These are phyloP conservation scores for Holocentrus rufus DNA, from an alignment of 2,797 vertebrate genomes.

Conservation along the genomic window DNA sequence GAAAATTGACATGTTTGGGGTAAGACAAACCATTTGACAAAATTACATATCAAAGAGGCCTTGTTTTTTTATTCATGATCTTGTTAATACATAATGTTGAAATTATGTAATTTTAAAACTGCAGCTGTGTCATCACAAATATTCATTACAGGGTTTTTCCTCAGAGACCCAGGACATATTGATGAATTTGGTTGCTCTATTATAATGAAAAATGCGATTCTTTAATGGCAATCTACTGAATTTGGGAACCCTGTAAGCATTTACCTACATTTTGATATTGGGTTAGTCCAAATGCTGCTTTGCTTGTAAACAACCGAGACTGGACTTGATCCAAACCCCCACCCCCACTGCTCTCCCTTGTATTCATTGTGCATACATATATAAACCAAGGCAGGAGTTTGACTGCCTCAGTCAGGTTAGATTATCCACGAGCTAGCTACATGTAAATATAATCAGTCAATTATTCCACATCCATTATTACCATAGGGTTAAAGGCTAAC, in stretches of 20 bases:
- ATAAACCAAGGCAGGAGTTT: background rate
- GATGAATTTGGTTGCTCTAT: background rate
- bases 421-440: background rate
- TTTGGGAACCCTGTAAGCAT: background rate
- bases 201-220: conserved; percentile 26
- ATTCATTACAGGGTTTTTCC: no score
- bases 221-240: background rate
- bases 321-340: background rate
- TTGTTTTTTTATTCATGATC: no score
- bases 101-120: no score
- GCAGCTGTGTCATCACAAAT: no score
- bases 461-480: background rate
- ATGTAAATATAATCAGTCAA: background rate
- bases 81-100: no score
- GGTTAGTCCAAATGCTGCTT: background rate
- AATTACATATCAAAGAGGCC: no score
- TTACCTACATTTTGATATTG: background rate
- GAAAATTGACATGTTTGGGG: background rate
- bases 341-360: background rate
- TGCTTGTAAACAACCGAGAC: background rate
- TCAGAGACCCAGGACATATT: background rate
- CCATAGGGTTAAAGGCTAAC: background rate
- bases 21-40: no score
- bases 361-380: background rate
- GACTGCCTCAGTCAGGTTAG: background rate